Evolutionary conservation across 2,113 vertebrate species (phyloP).

Genomic region (Pollachius pollachius): DNA sequence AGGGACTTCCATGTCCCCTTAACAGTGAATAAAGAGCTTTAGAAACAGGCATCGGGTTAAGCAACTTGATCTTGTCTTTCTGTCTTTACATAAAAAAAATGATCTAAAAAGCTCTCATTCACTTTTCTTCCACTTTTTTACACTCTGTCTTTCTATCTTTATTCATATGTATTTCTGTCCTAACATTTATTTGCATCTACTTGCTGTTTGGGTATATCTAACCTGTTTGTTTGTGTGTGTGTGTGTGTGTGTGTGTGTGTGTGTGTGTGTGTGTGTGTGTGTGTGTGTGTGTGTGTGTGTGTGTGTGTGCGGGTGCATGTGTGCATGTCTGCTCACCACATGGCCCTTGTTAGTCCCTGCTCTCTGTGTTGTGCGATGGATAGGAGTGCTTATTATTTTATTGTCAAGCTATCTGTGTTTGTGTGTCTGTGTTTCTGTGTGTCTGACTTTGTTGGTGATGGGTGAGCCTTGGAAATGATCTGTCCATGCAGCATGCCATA

Average conservation of each 20-base stretch:
- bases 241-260: constrained; percentile 7
- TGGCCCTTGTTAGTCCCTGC: constrained; percentile 32
- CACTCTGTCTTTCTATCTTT: no score
- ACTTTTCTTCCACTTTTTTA: no score
- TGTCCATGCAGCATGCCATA: neutral
- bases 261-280: constrained; percentile 9
- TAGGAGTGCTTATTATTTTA: constrained; percentile 26
- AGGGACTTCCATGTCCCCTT: no score
- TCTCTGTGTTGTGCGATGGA: constrained; percentile 18
- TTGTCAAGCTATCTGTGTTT: neutral
- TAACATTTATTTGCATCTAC: neutral
- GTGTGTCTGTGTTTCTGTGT: constrained; percentile 10
- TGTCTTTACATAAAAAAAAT: no score
- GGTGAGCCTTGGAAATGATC: constrained; percentile 4
- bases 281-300: constrained; percentile 13
- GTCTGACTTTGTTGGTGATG: constrained; percentile 10
- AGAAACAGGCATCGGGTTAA: no score
- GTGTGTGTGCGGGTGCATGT: constrained; percentile 15
- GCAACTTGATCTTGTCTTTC: no score
- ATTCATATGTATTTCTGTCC: neutral
- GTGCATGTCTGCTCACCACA: constrained; percentile 9
- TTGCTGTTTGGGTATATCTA: neutral
- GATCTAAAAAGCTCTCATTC: no score
- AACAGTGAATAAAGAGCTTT: no score
- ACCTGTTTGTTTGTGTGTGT: neutral